phyloP scores from a whole-genome alignment of 2,113 vertebrate species.

The Podiceps cristatus region DNA sequence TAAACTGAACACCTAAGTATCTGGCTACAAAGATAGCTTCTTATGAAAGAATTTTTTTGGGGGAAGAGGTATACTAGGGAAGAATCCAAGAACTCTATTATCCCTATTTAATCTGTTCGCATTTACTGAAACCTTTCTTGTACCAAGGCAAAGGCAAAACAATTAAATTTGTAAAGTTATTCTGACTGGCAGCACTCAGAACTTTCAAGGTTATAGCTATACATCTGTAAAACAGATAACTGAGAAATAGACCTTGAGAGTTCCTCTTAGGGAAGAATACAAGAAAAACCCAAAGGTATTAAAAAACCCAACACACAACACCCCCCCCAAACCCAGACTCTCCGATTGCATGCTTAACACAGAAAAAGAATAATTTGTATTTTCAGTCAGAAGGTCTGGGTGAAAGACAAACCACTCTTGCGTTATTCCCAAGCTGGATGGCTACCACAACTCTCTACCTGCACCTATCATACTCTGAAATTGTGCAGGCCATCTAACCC shows the following conservation, averaged over 20 bases:
- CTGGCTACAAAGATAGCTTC: neutral
- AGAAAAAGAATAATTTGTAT: neutral
- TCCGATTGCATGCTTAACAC: neutral
- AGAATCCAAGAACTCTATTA: neutral
- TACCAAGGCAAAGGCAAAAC: neutral
- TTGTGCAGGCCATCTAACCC: neutral
- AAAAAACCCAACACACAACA: too few species aligned
- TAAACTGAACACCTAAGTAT: neutral
- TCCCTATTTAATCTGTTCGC: neutral
- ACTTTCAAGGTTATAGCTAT: neutral
- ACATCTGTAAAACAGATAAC: neutral
- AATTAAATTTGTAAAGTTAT: neutral
- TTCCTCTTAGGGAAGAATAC: neutral
- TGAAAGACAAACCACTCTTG: neutral
- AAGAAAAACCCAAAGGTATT: neutral
- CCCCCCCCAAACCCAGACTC: neutral
- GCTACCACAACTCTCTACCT: neutral
- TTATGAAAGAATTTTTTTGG: neutral
- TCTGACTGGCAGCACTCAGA: neutral
- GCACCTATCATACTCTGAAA: neutral
- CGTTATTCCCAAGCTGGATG: neutral
- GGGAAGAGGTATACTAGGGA: neutral
- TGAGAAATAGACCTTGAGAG: neutral
- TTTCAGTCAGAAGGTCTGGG: neutral
- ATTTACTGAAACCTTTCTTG: neutral